Evolutionary conservation across 2,797 vertebrate species (phyloP).

Genomic region (Paguma larvata): DNA sequence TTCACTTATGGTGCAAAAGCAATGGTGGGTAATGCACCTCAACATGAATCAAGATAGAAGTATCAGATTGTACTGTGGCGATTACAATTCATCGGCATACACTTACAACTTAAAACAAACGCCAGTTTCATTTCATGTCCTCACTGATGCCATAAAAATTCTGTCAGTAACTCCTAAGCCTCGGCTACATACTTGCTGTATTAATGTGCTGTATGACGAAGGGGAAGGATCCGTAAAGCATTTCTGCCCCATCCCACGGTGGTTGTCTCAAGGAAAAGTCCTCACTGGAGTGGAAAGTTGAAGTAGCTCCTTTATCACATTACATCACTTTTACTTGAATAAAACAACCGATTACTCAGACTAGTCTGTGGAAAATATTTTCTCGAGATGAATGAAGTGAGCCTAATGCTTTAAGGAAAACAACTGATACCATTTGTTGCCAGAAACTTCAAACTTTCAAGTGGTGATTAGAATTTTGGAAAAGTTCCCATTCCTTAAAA

Average conservation of each 20-base stretch:
- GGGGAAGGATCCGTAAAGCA: neutral
- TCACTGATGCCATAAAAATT: neutral
- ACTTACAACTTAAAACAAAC: neutral
- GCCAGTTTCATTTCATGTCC: neutral
- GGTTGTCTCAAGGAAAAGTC: neutral
- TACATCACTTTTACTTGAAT: neutral
- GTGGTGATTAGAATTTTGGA: slow-evolving; percentile 19
- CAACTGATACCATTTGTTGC: neutral
- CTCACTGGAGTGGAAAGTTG: neutral
- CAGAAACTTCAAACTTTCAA: slow-evolving; percentile 50
- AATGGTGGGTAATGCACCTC: neutral
- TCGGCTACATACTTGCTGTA: neutral
- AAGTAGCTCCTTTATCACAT: slow-evolving; percentile 30
- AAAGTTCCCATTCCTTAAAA: slow-evolving; percentile 33
- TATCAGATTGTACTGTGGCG: neutral
- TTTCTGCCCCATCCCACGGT: neutral
- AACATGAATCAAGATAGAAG: neutral
- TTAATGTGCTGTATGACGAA: neutral
- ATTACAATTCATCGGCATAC: neutral
- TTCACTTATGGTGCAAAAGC: neutral
- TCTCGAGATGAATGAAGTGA: neutral
- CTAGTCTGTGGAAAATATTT: neutral
- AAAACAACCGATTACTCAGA: slow-evolving; percentile 45
- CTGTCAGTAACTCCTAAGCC: neutral
- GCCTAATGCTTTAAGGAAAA: neutral